A percentile compares a stretch with the other conserved stretches of the same genome.
Evolutionary conservation across 1,140 invertebrate genomes (phyloP).

Genomic region (Tetramorium simillimum): DNA sequence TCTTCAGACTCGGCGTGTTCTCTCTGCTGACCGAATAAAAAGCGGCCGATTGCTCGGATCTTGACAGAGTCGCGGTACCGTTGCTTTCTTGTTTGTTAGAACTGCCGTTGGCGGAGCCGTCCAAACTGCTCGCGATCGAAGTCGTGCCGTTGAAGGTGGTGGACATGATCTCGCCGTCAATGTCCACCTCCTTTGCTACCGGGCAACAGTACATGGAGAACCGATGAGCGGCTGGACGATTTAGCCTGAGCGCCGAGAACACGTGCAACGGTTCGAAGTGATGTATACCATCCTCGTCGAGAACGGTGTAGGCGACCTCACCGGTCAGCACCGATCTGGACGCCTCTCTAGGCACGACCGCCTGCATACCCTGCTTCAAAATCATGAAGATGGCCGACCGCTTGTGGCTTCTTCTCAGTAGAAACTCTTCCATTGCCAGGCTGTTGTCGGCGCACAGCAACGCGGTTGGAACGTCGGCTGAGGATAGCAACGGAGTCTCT

Average conservation of each 20-base stretch:
- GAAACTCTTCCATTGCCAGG: slow-evolving; percentile 91
- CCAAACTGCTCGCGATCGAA: slow-evolving; percentile 77
- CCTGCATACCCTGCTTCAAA: slow-evolving; percentile 91
- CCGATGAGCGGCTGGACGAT: slow-evolving; percentile 87
- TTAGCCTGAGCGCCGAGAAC: slow-evolving; percentile 89
- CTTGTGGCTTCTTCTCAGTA: slow-evolving; percentile 87
- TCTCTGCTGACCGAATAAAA: slow-evolving; percentile 77
- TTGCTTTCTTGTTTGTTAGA: slow-evolving; percentile 71
- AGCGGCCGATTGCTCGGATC: slow-evolving; percentile 75
- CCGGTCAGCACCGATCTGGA: slow-evolving; percentile 90
- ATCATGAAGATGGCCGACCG: slow-evolving; percentile 89
- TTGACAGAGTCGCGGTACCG: slow-evolving; percentile 75
- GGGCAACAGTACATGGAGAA: slow-evolving; percentile 89
- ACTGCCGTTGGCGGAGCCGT: slow-evolving; percentile 74
- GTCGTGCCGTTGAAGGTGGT: slow-evolving; percentile 76
- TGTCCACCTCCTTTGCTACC: slow-evolving; percentile 86
- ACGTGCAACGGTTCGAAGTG: slow-evolving; percentile 92
- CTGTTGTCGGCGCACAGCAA: slow-evolving; percentile 89
- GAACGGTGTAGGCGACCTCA: slow-evolving; percentile 90
- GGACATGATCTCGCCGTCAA: slow-evolving; percentile 78
- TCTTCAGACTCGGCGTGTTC: slow-evolving; percentile 83
- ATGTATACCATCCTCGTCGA: slow-evolving; percentile 91
- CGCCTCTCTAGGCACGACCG: slow-evolving; percentile 91
- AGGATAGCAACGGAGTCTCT: slow-evolving; percentile 87
- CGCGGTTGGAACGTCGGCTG: slow-evolving; percentile 88